Base-by-base conservation (phyloP, 2,113 vertebrate species). In the Callipepla californica region DNA sequence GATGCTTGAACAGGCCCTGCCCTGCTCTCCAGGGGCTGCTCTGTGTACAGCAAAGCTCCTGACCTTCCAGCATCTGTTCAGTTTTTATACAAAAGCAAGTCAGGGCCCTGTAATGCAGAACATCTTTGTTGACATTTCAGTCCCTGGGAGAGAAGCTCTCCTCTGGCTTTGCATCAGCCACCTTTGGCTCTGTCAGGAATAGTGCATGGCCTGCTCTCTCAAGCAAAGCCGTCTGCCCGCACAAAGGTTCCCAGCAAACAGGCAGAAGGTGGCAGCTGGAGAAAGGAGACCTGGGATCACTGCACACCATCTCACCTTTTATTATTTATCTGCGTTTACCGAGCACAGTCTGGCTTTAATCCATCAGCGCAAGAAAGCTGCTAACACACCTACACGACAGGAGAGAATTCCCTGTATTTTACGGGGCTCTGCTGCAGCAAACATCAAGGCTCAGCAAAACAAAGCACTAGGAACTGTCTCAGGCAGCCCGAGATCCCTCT, bases 221-320 rank as follows among this genome's bases (percentile, higher is more conserved):
- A 92, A 96, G 94, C 95, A 85, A 85, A 95, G 63, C 92, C 1
- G 0, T 45, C 45, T 38, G 50, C 63, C 86, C 61, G 50, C 11
- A n/a, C 92, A 89, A 82, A 93, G 91, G 70, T 42, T 89, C 53
- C 67, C 67, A 3, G 69, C 53, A 80, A 92, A 84, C 77, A 93
- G 89, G 72, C 74, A 87, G 67, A 75, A 91, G 87, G 55, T 0
- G 1, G 84, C 70, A 93, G 91, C 80, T 85, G 84, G 55, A 73
- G 45, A 88, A 89, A 89, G 78, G 80, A 87, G 55, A 76, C 20
- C 63, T 68, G 57, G 91, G 85, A 95, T 95, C 95, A 90, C 85
- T 93, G 96, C 85, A 86, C 94, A 96, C 87, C 84, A 86, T 93
- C 80, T 93, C 92, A 95, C 73, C 82, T 94, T 94, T 90, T 84